Evolutionary conservation across 2,797 vertebrate species (phyloP), one percentile per base, ranked within the genome.

Genomic region (Malurus leucopterus): DNA sequence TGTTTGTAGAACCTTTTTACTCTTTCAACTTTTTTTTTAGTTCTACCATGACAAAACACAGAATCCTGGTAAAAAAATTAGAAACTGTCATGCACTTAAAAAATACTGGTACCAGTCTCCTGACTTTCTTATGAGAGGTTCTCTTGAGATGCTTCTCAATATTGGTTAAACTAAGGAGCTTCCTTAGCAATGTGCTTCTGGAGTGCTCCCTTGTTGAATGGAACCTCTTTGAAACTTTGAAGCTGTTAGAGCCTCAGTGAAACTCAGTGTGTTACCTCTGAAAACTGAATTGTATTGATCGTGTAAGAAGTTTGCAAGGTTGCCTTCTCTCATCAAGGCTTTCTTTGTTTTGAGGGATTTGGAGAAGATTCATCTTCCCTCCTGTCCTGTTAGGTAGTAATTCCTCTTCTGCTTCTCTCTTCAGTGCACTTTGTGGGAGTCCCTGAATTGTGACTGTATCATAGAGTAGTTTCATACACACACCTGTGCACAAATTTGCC

Each of bases 401-500:
- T 55, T 71, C 8, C 24, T 62, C 11, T 67, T 47, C 38, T 55
- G 13, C 36, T 55, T 57, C 40, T 59, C n/a, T 53, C 50, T 70
- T 67, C 44, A n/a, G 20, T 14, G 9, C 2, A 3, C 23, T 53
- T 80, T 63, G 58, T 81, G 32, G 1, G 32, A 63, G n/a, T 53
- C 8, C 30, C 53, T 75, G 51, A 58, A 58, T 15, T 67, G n/a
- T 1, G 3, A 1, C 18, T 41, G 18, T 51, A 63, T 24, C 17
- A 32, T 16, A 40, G n/a, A 55, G 11, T 32, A 58, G 3, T 84
- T 88, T 62, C 47, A 19, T 14, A 32, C 6, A 44, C 12, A 19
- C 4, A 6, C 1, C 7, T 0, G 1, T 1, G 0, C 44, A 55
- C 14, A 40, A 15, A 26, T 81, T 41, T 83, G 4, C 49, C 24